Percentiles rank a stretch among this genome's conserved stretches.
Conservation (phyloP, 2,113 vertebrate genomes). For the Ptilonorhynchus violaceus region DNA sequence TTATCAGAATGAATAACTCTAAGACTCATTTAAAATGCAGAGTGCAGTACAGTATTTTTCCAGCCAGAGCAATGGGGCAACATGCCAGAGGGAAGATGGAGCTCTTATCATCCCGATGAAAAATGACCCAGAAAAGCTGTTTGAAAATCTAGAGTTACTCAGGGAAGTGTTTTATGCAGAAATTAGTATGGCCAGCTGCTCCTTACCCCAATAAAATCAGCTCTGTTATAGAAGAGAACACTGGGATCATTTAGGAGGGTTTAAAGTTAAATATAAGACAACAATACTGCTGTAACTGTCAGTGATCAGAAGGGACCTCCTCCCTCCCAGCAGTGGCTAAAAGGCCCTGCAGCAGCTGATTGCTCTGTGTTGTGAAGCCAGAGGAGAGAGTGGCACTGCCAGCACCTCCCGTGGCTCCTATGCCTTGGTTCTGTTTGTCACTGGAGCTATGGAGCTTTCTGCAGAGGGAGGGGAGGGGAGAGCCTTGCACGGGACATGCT, state of each 20-base stretch:
- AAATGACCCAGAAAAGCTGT: not conserved
- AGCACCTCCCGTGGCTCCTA: not conserved
- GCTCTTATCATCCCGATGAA: not conserved
- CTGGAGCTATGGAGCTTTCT: not conserved
- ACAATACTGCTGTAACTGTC: not conserved
- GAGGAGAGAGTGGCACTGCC: not conserved
- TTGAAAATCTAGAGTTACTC: slow-evolving; percentile 5
- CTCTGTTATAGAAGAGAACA: not conserved
- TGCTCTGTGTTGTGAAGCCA: not conserved
- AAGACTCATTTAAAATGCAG: slow-evolving; percentile 12
- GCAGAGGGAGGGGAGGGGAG: not conserved
- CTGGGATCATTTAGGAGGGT: not conserved
- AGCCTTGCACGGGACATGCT: not conserved
- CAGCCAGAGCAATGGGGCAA: not conserved
- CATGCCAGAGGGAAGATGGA: slow-evolving; percentile 23
- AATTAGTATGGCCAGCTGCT: not conserved
- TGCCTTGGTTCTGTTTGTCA: not conserved
- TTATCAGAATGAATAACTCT: slow-evolving; percentile 20
- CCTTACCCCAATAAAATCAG: not conserved
- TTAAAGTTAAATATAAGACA: not conserved
- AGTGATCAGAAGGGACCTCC: not conserved
- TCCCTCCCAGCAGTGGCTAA: not conserved
- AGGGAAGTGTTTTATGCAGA: not conserved
- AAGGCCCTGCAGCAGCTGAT: not conserved
- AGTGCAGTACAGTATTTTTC: not conserved